Base-by-base conservation (phyloP, 2,113 vertebrate species). In the Gila orcuttii region DNA sequence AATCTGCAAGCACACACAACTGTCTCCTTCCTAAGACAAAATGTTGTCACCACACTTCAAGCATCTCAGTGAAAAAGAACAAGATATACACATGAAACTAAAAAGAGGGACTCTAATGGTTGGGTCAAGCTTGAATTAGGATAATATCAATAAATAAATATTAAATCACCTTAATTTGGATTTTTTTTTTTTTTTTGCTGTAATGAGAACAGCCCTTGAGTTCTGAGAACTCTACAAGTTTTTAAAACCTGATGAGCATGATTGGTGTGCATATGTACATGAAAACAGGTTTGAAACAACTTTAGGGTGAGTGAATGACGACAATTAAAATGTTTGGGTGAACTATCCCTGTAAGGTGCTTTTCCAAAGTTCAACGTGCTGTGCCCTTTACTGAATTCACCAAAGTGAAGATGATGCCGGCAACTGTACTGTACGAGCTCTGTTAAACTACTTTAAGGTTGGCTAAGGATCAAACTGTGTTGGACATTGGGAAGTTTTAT, bases 31-130 rank as follows among this genome's bases (percentile, higher is more conserved):
- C 11, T n/a, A 23, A 73, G 66, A 52, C 12, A 73, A 50, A 50
- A 82, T 31, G n/a, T 28, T 42, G 52, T 83, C 80, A 55, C 45
- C 28, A 21, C 28, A 55, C 28, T 68, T 82, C 25, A 80, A 80
- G n/a, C 59, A 10, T 69, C n/a, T 69, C 45, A 23, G 28, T 36
- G 4, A 28, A 50, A 69, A 31, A 66, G 47, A 25, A 42, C 1
- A 39, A 79, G 17, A 79, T 15, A 59, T 13, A 31, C 23, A 60
- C 33, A 36, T 36, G 1, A 15, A 23, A 39, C 7, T 68, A 68
- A 68, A 71, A 71, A 11, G 47, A 50, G 19, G 21, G 33, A 39
- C 10, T 71, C 21, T 36, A 39, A 42, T 19, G 9, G 33, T 8
- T 39, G 19, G 33, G 68, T 15, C 64, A 19, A 68, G 15, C 28